Evolutionary conservation across 2,888 invertebrate genomes (phyloP).

Genomic region (Ecliptopera silaceata): DNA sequence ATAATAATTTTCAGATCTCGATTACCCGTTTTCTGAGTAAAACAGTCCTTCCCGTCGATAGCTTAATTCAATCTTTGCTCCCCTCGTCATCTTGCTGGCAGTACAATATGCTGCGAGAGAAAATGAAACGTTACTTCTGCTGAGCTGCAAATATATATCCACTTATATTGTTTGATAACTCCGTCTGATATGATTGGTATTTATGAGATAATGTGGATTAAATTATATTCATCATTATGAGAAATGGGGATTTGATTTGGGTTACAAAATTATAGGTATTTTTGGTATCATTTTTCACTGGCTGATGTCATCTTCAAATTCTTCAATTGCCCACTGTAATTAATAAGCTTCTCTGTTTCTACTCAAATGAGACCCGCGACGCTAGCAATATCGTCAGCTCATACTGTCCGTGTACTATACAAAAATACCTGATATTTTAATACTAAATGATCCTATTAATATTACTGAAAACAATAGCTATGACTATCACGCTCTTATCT

Average conservation of each 20-base stretch:
- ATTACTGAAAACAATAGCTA: too few relatives aligned
- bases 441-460: too few relatives aligned
- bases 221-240: conserved; percentile 8
- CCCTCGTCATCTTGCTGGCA: conserved; percentile 63
- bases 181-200: conserved; percentile 23
- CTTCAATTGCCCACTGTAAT: too few relatives aligned
- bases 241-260: not conserved
- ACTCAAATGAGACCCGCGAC: too few relatives aligned
- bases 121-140: conserved; percentile 62
- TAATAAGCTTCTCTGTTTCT: too few relatives aligned
- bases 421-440: too few relatives aligned
- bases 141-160: conserved; percentile 34
- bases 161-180: conserved; percentile 34
- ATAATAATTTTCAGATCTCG: not conserved
- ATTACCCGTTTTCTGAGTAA: conserved; percentile 12
- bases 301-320: too few relatives aligned
- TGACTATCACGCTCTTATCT: too few relatives aligned
- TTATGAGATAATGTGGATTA: conserved; percentile 23
- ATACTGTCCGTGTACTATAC: too few relatives aligned
- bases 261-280: too few relatives aligned
- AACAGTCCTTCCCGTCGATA: conserved; percentile 63
- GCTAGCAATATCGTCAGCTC: too few relatives aligned
- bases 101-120: conserved; percentile 61
- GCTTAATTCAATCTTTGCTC: conserved; percentile 76
- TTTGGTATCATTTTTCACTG: not conserved